Evolutionary conservation across 2,797 vertebrate genomes (phyloP), one percentile per base, ranked within the genome.

Genomic region (Synanceia verrucosa): DNA sequence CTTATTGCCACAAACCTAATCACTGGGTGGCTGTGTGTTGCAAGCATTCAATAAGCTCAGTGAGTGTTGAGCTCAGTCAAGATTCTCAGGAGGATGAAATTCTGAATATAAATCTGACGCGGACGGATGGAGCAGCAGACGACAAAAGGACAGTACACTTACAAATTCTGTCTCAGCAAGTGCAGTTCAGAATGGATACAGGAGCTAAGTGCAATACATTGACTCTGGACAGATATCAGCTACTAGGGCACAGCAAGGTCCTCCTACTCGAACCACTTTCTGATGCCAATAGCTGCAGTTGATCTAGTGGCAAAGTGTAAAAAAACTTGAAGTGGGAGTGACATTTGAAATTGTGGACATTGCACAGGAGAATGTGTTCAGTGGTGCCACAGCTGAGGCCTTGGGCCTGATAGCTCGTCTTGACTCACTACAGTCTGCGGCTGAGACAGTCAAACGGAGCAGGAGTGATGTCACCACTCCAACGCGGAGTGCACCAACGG

Each of bases 151-250:
- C 19, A 9, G 50, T 53, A 4, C 9, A 78, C 18, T 12, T 75
- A 6, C 6, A 50, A 14, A 24, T 82, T 33, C 36, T 70, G 56
- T 59, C 58, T 4, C 24, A 79, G 8, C 23, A 48, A 19, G 64
- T 83, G 14, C 23, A 37, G 18, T 78, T 85, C 21, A 76, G 65
- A 58, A 73, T 72, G 18, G 65, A 83, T 24, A 83, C 71, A 10
- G 60, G 70, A 11, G 64, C 74, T 18, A 86, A 74, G 11, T 82
- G 74, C 6, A 81, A 74, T 9, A 79, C 57, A 34, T 12, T 79
- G 16, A 79, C 48, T 21, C 36, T 76, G 10, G 26, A 48, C 24
- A 41, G 24, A 3, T 85, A 78, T 28, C 62, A 78, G 48, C 9
- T 10, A 46, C 39, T 82, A 10, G 10, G 9, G 33, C 29, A 31